Base-by-base conservation (phyloP, 2,888 invertebrate genomes). In the Trichopria drosophilae region DNA sequence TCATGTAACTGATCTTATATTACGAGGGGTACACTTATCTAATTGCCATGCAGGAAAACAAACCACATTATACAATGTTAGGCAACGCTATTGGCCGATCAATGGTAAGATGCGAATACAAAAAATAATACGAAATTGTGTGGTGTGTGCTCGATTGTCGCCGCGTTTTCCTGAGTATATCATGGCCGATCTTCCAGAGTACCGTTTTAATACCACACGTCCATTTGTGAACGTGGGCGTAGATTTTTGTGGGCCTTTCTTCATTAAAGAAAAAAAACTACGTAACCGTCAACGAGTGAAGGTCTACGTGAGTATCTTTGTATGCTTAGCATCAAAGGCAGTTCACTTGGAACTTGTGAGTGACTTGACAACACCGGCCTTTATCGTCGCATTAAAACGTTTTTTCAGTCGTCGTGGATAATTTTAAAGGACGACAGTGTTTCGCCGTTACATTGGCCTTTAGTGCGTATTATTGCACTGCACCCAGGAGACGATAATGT, bases 401-500 rank as follows among this genome's bases (percentile, higher is more conserved):
- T 57, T 61, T 15, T 44, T 57, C 0, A 41, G 53, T 1, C 26
- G 60, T 29, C 22, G 55, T 5, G 54, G 51, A 5, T 15, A 37
- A 6, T 40, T 32, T 2, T 12, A 13, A 2, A 32, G 29, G 60
- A 60, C 5, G 58, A 61, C 12, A 48, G 57, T 6, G 12, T 32
- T 3, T 57, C 61, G 4, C 61, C 60, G 1, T 12, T 51, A 3
- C 45, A 59, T 36, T 63, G 66, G 65, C 48, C 49, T 2, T 29
- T 64, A 6, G 64, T 60, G n/a, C 40, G 60, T 13, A 49, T 63
- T n/a, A 41, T 51, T 6, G 39, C 47, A 6, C 10, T 57, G 1
- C 55, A 62, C 29, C 64, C 65, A n/a, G 62, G 65, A 26, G n/a
- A 36, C 4, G 64, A 66, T 32, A 47, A 45, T 3, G n/a, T n/a